Evolutionary conservation across 2,113 vertebrate species (phyloP), one percentile per base, ranked within the genome.

Genomic region (Lampris incognitus): DNA sequence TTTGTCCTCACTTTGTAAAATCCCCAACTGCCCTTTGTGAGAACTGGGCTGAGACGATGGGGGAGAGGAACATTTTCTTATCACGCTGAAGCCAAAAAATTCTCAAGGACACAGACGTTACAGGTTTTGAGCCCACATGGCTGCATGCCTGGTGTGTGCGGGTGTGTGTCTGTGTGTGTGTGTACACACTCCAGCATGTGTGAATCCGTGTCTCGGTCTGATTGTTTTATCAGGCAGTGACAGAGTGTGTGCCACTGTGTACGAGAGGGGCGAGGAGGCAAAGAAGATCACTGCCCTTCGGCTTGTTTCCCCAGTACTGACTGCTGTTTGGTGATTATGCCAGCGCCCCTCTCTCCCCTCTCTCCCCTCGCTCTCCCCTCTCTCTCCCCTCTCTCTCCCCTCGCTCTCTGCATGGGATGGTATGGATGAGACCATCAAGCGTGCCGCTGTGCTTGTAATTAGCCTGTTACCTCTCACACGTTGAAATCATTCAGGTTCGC

Each of bases 211-310:
- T 87, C 70, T 79, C 69, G 72, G 72, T 69, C 81, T 74, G 63
- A 56, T 86, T 78, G 78, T 91, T 89, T 84, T 87, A 85, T 81
- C 86, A 78, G 86, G 49, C 78, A 85, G 66, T 72, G 83, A 81
- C 83, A 82, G 72, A 82, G 75, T 81, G 81, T 80, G 79, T 80
- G 70, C 64, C 60, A 50, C 65, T 63, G 79, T 82, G 81, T 83
- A 82, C 75, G 74, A 82, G 66, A 72, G 55, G 59, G 40, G 69
- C 74, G 68, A 77, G 66, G 44, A 78, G 72, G 64, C 66, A 73
- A 57, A 76, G 79, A 83, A 74, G 69, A 82, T 74, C 76, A 74
- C 71, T 82, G 82, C 75, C 68, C 85, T 86, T 74, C 82, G 79
- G 82, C 84, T 81, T 69, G 68, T 52, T 71, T 70, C 46, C 24